Conservation (phyloP, 2,797 vertebrate genomes). For the Gila robusta region DNA sequence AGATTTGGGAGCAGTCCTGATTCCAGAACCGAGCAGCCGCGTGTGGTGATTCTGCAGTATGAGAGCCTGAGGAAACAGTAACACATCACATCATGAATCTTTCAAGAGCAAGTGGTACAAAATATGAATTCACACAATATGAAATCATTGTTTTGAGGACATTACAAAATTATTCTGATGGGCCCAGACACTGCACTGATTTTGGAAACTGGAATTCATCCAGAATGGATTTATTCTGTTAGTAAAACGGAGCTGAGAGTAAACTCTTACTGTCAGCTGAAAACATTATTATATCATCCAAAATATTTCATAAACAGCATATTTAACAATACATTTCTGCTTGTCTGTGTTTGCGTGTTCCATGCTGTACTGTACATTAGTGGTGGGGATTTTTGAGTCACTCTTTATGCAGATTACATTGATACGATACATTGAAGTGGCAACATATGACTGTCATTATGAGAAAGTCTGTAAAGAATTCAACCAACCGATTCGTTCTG, state of each 20-base stretch:
- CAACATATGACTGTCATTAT: neutral
- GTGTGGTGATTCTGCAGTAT: constrained; percentile 57
- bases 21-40: constrained; percentile 42
- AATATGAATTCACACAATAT: neutral
- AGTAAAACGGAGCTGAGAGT: neutral
- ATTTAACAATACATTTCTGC: neutral
- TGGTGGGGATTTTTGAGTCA: neutral
- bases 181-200: neutral
- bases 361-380: neutral
- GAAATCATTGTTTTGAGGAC: neutral
- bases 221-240: neutral
- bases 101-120: neutral
- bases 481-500: neutral
- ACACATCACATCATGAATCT: neutral
- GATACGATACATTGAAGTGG: neutral
- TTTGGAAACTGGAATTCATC: neutral
- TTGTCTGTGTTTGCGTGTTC: neutral
- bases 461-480: neutral
- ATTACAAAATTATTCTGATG: neutral
- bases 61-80: constrained; percentile 43
- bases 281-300: neutral
- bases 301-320: neutral
- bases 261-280: neutral
- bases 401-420: neutral
- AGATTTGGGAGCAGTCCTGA: constrained; percentile 55